Evolutionary conservation across 1,140 invertebrate genomes (phyloP).

Genomic region (Orussus abietinus): DNA sequence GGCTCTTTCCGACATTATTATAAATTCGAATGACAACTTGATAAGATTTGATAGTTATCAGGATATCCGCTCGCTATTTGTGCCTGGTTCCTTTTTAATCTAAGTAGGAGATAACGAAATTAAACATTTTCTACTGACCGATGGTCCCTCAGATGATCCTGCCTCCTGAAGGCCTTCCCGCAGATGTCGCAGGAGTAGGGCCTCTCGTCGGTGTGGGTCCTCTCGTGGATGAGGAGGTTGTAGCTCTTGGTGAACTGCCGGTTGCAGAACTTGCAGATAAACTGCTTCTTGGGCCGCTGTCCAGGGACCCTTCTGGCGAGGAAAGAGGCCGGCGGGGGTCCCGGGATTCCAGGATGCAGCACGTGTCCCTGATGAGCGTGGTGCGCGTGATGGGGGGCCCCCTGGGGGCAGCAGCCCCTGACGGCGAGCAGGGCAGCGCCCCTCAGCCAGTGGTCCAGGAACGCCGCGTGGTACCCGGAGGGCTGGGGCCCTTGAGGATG

Average conservation of each 20-base stretch:
- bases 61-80: no score
- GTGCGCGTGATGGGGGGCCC: constrained; percentile 33
- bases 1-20: no score
- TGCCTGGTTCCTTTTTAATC: no score
- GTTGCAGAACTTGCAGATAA: constrained; percentile 93
- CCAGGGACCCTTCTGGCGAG: constrained; percentile 52
- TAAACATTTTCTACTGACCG: constrained; percentile 55
- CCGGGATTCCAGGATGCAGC: constrained; percentile 50
- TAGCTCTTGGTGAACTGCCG: constrained; percentile 95
- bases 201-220: constrained; percentile 93
- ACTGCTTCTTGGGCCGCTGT: constrained; percentile 82
- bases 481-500: constrained; percentile 27
- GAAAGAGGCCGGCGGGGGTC: constrained; percentile 54
- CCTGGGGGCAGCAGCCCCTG: constrained; percentile 36
- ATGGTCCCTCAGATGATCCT: constrained; percentile 91
- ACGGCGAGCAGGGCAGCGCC: constrained; percentile 59
- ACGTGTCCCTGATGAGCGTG: constrained; percentile 39
- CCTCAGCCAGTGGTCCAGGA: constrained; percentile 70
- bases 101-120: no score
- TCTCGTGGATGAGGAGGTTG: constrained; percentile 91
- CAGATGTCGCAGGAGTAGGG: constrained; percentile 95
- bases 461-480: constrained; percentile 53
- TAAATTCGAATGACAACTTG: no score
- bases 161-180: constrained; percentile 89
- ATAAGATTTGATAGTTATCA: no score